A percentile compares a stretch with the other conserved stretches of the same genome.
These are phyloP conservation scores for Holothuria leucospilota DNA, from an alignment of 53 echinoderm and acorn worm genomes.

Conservation along the genomic window DNA sequence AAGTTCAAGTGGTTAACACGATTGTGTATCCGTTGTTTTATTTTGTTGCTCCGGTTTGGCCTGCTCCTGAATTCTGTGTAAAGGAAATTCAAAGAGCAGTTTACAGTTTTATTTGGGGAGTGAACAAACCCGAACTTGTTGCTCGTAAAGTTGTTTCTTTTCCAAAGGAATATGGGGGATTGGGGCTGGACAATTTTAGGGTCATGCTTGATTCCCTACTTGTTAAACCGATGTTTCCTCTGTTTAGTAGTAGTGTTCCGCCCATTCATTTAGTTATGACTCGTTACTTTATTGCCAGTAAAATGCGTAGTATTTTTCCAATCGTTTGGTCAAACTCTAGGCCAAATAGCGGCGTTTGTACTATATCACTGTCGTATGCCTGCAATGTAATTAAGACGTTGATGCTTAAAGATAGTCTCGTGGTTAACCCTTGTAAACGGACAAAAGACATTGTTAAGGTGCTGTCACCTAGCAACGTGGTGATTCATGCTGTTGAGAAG, in stretches of 20 bases:
- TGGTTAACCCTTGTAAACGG: neutral
- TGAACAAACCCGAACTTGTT: conserved; percentile 24
- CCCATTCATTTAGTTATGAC: conserved; percentile 33
- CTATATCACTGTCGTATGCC: neutral
- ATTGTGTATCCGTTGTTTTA: conserved; percentile 47
- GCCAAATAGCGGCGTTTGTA: conserved; percentile 35
- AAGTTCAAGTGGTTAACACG: conserved; percentile 26
- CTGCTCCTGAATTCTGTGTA: neutral
- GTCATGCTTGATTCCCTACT: conserved; percentile 31
- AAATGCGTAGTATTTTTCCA: neutral
- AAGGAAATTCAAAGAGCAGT: conserved; percentile 4
- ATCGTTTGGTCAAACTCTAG: neutral
- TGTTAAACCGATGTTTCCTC: neutral
- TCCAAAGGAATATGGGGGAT: conserved; percentile 15
- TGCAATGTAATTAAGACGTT: conserved; percentile 13
- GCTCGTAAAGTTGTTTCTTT: conserved; percentile 15
- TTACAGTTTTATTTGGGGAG: conserved; percentile 40
- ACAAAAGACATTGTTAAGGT: neutral
- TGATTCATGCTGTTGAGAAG: neutral
- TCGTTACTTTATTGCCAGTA: conserved; percentile 23
- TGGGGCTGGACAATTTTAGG: conserved; percentile 26
- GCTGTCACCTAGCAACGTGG: neutral
- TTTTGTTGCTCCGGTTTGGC: conserved; percentile 33
- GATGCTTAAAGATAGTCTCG: too few species aligned
- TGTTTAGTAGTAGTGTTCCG: neutral